Base-by-base conservation (phyloP, 2,113 vertebrate species). In the Nycticorax nycticorax region DNA sequence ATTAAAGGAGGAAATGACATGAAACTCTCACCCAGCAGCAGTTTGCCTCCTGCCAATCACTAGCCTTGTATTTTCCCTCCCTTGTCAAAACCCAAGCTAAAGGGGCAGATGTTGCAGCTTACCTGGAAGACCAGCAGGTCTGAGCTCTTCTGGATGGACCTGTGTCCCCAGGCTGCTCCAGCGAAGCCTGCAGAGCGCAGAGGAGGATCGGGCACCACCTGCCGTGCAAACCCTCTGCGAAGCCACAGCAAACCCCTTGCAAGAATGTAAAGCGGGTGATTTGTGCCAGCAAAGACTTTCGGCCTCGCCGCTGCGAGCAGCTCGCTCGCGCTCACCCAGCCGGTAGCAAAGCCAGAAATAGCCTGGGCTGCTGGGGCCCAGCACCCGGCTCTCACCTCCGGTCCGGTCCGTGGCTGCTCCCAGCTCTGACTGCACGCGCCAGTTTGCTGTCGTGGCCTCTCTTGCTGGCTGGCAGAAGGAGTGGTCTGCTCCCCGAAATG, bases 1-100 rank as follows among this genome's bases (percentile, higher is more conserved):
- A 87, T 96, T 95, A 96, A 96, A 97, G 77, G 62, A 93, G 96
- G 89, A 89, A 94, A 87, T 89, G 95, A 96, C 89, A 96, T 85
- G 94, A 88, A 85, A 57, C 89, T 79, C 74, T 94, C 66, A 57
- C 66, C 77, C 56, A 66, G 82, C 74, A 95, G 82, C 9, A 4
- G 37, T 56, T 93, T 72, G 28, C 57, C 39, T 76, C 74, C 92
- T 93, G 81, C 72, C 86, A 73, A 66, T 89, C 75, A 62, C 82
- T 30, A 2, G 37, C 68, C 12, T 26, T 41, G 20, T 57, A 56
- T 94, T 92, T 88, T 67, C 78, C 39, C 16, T 87, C 71, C 33
- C 62, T 53, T 28, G 55, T 7, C 55, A 85, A 85, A 89, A 89
- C 27, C 48, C 43, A 85, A 68, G 74, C 66, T 62, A 72, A 82